These are phyloP conservation scores for Amphibalanus amphitrite DNA, from an alignment of 1,140 invertebrate species.

Conservation along the genomic window DNA sequence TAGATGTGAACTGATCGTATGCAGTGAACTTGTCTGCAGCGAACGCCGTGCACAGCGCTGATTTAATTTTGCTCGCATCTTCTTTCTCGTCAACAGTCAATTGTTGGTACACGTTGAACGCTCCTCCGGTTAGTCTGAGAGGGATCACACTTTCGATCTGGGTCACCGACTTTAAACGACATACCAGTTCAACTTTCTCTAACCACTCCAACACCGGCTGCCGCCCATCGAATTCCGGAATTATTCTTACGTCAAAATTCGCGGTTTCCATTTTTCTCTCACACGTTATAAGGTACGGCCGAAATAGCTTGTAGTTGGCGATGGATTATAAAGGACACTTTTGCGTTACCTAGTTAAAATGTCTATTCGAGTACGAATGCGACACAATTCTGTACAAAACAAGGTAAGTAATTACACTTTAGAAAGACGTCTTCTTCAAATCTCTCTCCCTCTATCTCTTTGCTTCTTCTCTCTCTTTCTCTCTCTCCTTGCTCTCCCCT, in stretches of 20 bases:
- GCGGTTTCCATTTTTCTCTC: too few relatives aligned
- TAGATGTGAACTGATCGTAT: background rate
- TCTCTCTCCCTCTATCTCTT: too few relatives aligned
- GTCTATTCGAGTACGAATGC: too few relatives aligned
- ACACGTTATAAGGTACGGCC: background rate
- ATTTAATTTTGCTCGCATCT: conserved; percentile 3
- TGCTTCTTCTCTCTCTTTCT: too few relatives aligned
- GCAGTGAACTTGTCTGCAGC: conserved; percentile 4
- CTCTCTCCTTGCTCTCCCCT: too few relatives aligned
- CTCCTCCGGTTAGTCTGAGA: conserved; percentile 6
- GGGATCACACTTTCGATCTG: conserved; percentile 1
- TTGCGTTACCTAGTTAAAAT: too few relatives aligned
- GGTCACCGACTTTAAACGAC: background rate
- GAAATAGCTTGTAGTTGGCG: background rate
- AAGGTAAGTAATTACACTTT: too few relatives aligned
- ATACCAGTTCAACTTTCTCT: background rate
- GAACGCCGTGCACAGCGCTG: conserved; percentile 6
- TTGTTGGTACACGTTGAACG: conserved; percentile 8
- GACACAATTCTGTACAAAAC: too few relatives aligned
- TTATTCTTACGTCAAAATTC: background rate
- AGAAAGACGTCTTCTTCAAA: too few relatives aligned
- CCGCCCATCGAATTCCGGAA: background rate
- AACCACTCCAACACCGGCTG: background rate
- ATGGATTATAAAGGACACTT: too few relatives aligned
- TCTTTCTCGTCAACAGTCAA: background rate